These are phyloP conservation scores for Graptemys geographica DNA, from an alignment of 2,797 vertebrate species.

Conservation along the genomic window DNA sequence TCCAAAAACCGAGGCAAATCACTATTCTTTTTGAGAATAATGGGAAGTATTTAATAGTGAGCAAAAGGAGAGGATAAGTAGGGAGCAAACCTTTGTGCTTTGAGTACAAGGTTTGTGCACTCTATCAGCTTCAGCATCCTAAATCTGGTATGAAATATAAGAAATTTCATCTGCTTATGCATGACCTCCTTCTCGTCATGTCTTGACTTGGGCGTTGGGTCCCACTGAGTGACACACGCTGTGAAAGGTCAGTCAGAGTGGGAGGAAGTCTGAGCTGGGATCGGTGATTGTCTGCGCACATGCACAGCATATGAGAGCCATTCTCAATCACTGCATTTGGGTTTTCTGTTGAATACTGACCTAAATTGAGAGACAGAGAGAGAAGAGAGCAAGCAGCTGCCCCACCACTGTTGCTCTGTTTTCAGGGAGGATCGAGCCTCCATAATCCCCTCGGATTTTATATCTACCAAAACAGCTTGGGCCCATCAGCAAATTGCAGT, in stretches of 20 bases:
- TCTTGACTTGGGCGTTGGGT: fast-evolving
- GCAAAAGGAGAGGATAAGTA: not conserved
- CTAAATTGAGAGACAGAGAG: constrained; percentile 72
- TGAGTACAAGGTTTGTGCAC: not conserved
- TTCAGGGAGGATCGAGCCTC: constrained; percentile 88
- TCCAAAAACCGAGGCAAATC: not conserved
- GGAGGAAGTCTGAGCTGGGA: not conserved
- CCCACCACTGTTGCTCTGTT: constrained; percentile 81
- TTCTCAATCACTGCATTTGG: not conserved
- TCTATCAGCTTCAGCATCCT: not conserved
- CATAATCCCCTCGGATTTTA: constrained; percentile 95
- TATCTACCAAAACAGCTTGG: constrained; percentile 99
- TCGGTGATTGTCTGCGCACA: not conserved
- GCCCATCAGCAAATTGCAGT: constrained; percentile 98
- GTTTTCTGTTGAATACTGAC: constrained; percentile 64
- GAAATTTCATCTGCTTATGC: not conserved
- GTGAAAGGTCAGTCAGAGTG: fast-evolving
- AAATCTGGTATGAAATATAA: fast-evolving
- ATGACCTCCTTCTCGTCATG: fast-evolving
- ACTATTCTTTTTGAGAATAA: not conserved
- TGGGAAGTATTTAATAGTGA: not conserved
- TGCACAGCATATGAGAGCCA: fast-evolving
- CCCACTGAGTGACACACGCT: fast-evolving
- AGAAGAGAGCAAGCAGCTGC: constrained; percentile 76
- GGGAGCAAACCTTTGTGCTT: not conserved